Percentiles rank a stretch among this genome's conserved stretches.
Conservation (phyloP, 2,113 vertebrate species). For the Fukomys damarensis region DNA sequence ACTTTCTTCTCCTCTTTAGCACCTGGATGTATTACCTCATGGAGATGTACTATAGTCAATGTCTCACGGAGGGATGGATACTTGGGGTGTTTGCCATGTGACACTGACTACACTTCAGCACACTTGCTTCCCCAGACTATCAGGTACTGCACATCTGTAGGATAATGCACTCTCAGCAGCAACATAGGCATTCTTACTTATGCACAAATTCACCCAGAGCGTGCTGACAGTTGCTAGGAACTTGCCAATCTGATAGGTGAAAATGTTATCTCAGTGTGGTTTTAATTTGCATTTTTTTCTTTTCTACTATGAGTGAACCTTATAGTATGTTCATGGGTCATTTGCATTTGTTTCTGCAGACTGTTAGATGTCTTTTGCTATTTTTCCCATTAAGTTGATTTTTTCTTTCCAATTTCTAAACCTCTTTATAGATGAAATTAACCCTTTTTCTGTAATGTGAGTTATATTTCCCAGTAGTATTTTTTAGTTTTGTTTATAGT, state of each 20-base stretch:
- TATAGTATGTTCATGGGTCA: not conserved
- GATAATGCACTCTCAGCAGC: not conserved
- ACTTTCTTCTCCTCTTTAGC: not conserved
- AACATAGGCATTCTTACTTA: not conserved
- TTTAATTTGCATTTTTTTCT: conserved; percentile 39
- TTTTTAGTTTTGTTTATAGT: not conserved
- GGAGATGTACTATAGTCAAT: not conserved
- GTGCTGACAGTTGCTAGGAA: not conserved
- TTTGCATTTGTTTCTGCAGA: not conserved
- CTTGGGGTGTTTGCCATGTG: not conserved
- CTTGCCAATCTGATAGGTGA: not conserved
- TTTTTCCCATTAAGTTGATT: not conserved
- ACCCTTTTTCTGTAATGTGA: not conserved
- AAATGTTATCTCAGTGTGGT: not conserved
- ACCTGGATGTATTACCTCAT: not conserved
- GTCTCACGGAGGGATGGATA: not conserved
- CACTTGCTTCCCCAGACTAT: not conserved
- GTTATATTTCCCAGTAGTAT: not conserved
- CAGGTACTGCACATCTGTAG: not conserved
- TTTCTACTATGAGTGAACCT: not conserved
- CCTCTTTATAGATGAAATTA: not conserved
- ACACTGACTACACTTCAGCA: not conserved
- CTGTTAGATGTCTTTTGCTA: not conserved
- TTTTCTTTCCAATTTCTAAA: conserved; percentile 12
- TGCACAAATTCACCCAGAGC: not conserved